phyloP scores from a whole-genome alignment of 2,797 vertebrate species.

The Apogon talboti region DNA sequence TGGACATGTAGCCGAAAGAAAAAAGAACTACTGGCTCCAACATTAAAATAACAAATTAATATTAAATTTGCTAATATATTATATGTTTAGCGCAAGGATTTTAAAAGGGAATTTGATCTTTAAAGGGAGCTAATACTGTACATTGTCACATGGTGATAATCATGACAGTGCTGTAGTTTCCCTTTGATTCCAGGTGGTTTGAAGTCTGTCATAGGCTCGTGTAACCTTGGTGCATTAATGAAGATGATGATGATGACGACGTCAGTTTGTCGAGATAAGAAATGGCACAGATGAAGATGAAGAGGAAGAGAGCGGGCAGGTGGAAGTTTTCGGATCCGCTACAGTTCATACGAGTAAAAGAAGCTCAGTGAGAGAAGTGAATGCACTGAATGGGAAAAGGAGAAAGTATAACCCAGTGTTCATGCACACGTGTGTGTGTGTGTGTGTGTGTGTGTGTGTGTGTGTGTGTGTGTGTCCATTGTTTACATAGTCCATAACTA shows the following conservation, averaged over 20 bases:
- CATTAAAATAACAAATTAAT: constrained; percentile 1
- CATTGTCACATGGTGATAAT: constrained; percentile 40
- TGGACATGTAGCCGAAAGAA: constrained; percentile 1
- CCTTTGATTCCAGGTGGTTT: constrained; percentile 38
- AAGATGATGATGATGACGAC: constrained; percentile 35
- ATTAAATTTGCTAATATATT: constrained; percentile 8
- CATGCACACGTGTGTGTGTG: too few species aligned
- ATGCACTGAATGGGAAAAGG: constrained; percentile 15
- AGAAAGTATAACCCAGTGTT: too few species aligned
- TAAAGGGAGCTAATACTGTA: constrained; percentile 33
- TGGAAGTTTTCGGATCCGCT: constrained; percentile 5
- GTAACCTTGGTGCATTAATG: constrained; percentile 41
- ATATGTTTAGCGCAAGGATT: constrained; percentile 1
- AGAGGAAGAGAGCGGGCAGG: not conserved
- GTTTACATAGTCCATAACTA: constrained; percentile 53
- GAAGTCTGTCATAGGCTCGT: constrained; percentile 28
- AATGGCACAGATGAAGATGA: constrained; percentile 29
- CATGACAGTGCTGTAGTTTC: constrained; percentile 11
- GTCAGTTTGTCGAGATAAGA: constrained; percentile 15
- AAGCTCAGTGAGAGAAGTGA: constrained; percentile 15
- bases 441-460: not conserved
- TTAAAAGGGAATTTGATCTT: constrained; percentile 30
- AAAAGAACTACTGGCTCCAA: too few species aligned
- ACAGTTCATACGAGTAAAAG: not conserved
- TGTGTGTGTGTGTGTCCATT: constrained; percentile 22